Percentiles rank a stretch among this genome's conserved stretches.
Conservation (phyloP, 35 echinoderm and acorn worm species). For the Heliocidaris tuberculata region DNA sequence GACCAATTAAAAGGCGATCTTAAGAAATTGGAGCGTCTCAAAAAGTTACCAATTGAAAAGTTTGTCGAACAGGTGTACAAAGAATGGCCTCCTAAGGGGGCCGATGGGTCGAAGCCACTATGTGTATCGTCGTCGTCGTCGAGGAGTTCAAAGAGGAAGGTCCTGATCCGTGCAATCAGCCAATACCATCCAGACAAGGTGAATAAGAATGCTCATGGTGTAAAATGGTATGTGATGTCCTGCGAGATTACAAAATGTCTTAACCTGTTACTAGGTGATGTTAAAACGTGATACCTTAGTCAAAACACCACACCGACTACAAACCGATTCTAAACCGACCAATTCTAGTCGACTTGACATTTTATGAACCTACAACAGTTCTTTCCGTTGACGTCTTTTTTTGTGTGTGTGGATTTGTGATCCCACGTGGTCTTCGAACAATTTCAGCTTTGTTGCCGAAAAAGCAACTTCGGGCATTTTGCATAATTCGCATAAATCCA, state of each 20-base stretch:
- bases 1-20: neutral
- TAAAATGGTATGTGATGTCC: conserved; percentile 51
- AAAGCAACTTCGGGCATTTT: too few relatives aligned
- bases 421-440: too few relatives aligned
- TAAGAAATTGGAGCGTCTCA: neutral
- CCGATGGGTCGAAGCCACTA: neutral
- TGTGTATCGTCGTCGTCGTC: neutral
- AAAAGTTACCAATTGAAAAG: neutral
- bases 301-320: too few relatives aligned
- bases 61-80: neutral
- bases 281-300: neutral
- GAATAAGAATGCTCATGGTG: conserved; percentile 41
- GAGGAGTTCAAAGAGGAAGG: conserved; percentile 4
- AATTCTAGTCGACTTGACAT: too few relatives aligned
- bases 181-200: conserved; percentile 62
- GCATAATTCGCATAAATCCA: too few relatives aligned
- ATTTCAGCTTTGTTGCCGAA: too few relatives aligned
- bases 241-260: conserved; percentile 50
- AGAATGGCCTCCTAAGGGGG: neutral
- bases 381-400: too few relatives aligned
- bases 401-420: too few relatives aligned
- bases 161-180: conserved; percentile 41
- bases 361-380: too few relatives aligned
- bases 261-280: neutral
- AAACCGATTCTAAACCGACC: too few relatives aligned